Percentiles rank a stretch among this genome's conserved stretches.
These are phyloP conservation scores for Gila orcuttii DNA, from an alignment of 2,113 vertebrate genomes.

Conservation along the genomic window DNA sequence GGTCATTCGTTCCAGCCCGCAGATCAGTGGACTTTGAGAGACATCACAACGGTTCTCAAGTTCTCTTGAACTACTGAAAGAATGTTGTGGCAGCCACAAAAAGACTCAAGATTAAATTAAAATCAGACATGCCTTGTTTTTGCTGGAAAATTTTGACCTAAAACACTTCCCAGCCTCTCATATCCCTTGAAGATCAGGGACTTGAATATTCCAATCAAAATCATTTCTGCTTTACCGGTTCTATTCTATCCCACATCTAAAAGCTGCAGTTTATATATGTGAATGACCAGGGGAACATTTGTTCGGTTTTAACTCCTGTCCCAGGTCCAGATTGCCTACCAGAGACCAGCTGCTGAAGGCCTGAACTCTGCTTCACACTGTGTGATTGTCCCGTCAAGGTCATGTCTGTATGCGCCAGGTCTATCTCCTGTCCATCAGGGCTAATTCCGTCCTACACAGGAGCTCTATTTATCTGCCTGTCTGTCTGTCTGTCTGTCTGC, in stretches of 20 bases:
- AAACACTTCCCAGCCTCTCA: slow-evolving; percentile 14
- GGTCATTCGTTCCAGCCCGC: not conserved
- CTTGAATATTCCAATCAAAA: slow-evolving; percentile 6
- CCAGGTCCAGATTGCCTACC: slow-evolving; percentile 53
- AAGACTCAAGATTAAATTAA: slow-evolving; percentile 20
- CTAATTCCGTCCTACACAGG: slow-evolving; percentile 2
- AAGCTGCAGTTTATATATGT: slow-evolving; percentile 56
- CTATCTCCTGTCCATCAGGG: slow-evolving; percentile 29
- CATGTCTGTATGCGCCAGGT: slow-evolving; percentile 42
- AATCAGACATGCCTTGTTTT: slow-evolving; percentile 38
- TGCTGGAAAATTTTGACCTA: slow-evolving; percentile 28
- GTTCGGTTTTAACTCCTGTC: slow-evolving; percentile 55
- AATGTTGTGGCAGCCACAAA: slow-evolving; percentile 7
- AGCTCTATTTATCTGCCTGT: not conserved
- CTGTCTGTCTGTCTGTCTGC: too few relatives aligned
- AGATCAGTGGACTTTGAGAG: slow-evolving; percentile 19
- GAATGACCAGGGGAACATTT: slow-evolving; percentile 50
- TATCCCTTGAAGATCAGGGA: slow-evolving; percentile 7
- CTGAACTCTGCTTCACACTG: not conserved
- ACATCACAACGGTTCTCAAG: not conserved
- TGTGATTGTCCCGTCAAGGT: slow-evolving; percentile 51
- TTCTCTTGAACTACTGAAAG: slow-evolving; percentile 29
- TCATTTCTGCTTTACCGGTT: not conserved
- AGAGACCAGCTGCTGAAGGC: slow-evolving; percentile 40
- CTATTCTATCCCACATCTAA: not conserved